These are phyloP conservation scores for Caenorhabditis virilis DNA, from an alignment of 2,888 invertebrate genomes.

Conservation along the genomic window DNA sequence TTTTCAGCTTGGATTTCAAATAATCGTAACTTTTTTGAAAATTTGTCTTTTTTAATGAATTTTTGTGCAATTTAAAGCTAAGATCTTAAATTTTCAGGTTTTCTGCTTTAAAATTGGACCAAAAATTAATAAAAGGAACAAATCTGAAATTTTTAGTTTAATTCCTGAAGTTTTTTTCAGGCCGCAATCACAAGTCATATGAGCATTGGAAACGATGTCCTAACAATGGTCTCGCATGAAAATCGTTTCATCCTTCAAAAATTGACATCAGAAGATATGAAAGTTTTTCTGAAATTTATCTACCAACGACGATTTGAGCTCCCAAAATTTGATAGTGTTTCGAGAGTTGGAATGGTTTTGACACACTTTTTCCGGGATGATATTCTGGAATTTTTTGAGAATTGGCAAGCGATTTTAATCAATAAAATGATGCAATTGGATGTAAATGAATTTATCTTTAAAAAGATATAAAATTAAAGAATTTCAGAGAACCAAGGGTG, in stretches of 20 bases:
- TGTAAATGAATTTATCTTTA: background rate
- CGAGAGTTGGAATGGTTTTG: slow-evolving; percentile 31
- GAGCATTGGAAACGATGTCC: slow-evolving; percentile 14
- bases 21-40: no score
- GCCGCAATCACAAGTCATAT: slow-evolving; percentile 30
- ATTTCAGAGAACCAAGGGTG: slow-evolving; percentile 18
- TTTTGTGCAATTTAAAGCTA: no score
- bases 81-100: no score
- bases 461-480: background rate
- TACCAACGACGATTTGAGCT: slow-evolving; percentile 36
- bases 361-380: slow-evolving; percentile 20
- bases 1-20: no score
- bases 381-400: slow-evolving; percentile 16
- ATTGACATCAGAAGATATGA: slow-evolving; percentile 36
- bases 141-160: no score
- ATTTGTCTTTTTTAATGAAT: no score
- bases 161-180: slow-evolving; percentile 11
- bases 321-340: slow-evolving; percentile 28
- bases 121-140: no score
- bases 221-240: slow-evolving; percentile 47
- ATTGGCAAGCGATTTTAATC: slow-evolving; percentile 31
- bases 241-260: slow-evolving; percentile 42
- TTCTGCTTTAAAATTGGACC: no score
- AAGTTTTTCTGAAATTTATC: slow-evolving; percentile 35
- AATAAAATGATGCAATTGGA: slow-evolving; percentile 2